These are phyloP conservation scores for Charaxes varanes DNA, from an alignment of 1,140 invertebrate species.

Conservation along the genomic window DNA sequence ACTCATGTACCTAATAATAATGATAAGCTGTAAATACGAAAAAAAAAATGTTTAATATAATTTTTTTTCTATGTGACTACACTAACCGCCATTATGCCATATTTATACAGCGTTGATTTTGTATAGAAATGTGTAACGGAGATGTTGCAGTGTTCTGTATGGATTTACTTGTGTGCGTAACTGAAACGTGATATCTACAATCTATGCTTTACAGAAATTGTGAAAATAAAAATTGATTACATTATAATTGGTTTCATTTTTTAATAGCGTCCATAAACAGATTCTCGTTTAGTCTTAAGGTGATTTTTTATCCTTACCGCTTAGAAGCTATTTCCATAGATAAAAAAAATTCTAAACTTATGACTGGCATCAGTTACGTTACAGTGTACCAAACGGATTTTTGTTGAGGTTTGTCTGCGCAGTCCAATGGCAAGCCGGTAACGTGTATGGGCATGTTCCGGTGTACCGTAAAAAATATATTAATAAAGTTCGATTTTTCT, in stretches of 20 bases:
- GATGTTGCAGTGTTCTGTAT: constrained; percentile 61
- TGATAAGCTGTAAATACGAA: constrained; percentile 72
- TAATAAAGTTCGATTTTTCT: no score
- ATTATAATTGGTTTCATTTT: constrained; percentile 31
- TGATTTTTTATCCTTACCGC: no score
- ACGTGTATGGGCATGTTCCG: no score
- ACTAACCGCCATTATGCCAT: constrained; percentile 66
- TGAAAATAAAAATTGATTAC: constrained; percentile 70
- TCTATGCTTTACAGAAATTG: constrained; percentile 72
- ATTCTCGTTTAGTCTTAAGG: no score
- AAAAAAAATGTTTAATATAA: constrained; percentile 67
- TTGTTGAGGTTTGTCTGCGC: no score
- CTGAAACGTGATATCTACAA: constrained; percentile 73
- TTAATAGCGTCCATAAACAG: no score
- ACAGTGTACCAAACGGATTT: no score
- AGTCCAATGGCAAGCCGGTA: no score
- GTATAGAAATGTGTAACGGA: constrained; percentile 62
- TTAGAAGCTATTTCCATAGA: no score
- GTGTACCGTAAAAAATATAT: no score
- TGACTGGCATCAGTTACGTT: no score
- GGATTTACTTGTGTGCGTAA: constrained; percentile 70
- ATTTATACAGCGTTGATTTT: constrained; percentile 61
- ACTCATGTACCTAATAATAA: constrained; percentile 70
- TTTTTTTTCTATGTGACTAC: constrained; percentile 69
- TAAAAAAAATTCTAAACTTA: no score